Evolutionary conservation across 2,797 vertebrate species (phyloP).

Genomic region (Enteromius argenteus): DNA sequence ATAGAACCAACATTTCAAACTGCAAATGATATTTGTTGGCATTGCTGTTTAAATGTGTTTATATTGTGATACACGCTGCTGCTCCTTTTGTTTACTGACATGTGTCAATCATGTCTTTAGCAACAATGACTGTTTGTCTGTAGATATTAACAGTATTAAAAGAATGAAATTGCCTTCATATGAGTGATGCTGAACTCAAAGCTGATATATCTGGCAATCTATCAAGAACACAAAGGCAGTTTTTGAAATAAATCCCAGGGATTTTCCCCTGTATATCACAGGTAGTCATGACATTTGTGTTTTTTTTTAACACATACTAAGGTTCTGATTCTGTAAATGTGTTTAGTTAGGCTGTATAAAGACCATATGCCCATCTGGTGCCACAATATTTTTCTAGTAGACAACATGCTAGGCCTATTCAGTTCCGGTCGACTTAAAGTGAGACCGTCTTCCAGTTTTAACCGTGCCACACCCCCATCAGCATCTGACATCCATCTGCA

Average conservation of each 20-base stretch:
- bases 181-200: not conserved
- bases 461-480: slow-evolving; percentile 27
- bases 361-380: not conserved
- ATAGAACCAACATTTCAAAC: not conserved
- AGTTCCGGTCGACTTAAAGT: not conserved
- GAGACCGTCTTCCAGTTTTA: not conserved
- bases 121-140: not conserved
- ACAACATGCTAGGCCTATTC: slow-evolving; percentile 18
- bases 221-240: slow-evolving; percentile 2
- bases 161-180: not conserved
- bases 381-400: not conserved
- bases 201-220: not conserved
- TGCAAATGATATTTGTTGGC: not conserved
- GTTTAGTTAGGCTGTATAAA: not conserved
- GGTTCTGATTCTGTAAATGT: not conserved
- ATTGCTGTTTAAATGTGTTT: not conserved
- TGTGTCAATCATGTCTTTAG: slow-evolving; percentile 8
- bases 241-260: not conserved
- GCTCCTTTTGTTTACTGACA: slow-evolving; percentile 17
- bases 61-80: not conserved
- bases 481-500: slow-evolving; percentile 31
- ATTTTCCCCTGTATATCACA: not conserved
- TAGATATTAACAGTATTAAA: not conserved
- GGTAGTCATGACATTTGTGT: not conserved
- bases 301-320: not conserved